These are phyloP conservation scores for Cerastis rubricosa DNA, from an alignment of 2,888 invertebrate genomes.

Conservation along the genomic window DNA sequence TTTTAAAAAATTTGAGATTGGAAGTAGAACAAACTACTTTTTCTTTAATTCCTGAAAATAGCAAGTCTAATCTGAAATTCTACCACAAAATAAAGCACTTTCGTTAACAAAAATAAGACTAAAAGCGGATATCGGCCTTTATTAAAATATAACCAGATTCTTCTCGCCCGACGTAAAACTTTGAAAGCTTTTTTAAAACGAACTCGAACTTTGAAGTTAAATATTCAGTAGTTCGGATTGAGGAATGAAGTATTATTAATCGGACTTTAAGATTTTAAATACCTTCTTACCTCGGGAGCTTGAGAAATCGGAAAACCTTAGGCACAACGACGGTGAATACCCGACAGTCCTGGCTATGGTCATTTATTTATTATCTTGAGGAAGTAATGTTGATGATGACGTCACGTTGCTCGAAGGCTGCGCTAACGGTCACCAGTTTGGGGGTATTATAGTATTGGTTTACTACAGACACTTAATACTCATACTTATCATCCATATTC, in stretches of 20 bases:
- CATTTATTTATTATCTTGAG: neutral
- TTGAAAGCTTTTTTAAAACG: conserved; percentile 55
- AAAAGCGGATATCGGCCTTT: neutral
- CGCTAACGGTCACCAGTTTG: too few species aligned
- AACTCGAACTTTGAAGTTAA: conserved; percentile 47
- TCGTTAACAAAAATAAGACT: neutral
- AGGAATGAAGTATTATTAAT: conserved; percentile 26
- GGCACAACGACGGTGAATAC: neutral
- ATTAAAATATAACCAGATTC: conserved; percentile 48
- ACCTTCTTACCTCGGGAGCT: neutral
- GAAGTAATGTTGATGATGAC: too few species aligned
- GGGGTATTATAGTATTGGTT: too few species aligned
- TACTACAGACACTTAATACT: too few species aligned
- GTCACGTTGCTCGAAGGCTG: too few species aligned
- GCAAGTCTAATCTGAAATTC: neutral
- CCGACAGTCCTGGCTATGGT: neutral
- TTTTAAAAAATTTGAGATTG: neutral
- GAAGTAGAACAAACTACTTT: neutral
- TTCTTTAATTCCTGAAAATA: neutral
- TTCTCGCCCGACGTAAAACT: conserved; percentile 33
- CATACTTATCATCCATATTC: too few species aligned
- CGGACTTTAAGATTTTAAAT: conserved; percentile 12
- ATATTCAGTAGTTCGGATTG: conserved; percentile 46
- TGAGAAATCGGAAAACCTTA: neutral
- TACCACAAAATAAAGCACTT: conserved; percentile 8